Evolutionary conservation across 2,888 invertebrate species (phyloP), one percentile per base, ranked within the genome.

Genomic region (Cheiracanthium punctorium): DNA sequence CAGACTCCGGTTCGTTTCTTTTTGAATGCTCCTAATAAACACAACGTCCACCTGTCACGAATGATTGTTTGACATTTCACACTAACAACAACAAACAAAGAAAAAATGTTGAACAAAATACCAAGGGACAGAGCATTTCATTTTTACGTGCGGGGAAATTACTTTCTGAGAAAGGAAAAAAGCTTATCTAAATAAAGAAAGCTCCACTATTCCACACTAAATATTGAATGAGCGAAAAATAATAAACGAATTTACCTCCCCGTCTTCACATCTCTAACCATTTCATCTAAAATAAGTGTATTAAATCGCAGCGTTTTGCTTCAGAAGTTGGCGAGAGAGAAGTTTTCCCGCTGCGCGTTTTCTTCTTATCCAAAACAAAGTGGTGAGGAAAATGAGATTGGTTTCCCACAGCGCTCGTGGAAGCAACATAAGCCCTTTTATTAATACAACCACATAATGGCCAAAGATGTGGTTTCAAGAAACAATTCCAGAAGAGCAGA

Each of bases 401-500:
- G 58, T 71, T 79, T 71, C 80, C 52, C 30, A 28, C 24, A n/a
- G 37, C 58, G 29, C 14, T 28, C 24, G 5, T 4, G 48, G n/a
- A 48, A n/a, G 17, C 20, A 58, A 24, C 24, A 58, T 58, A 58
- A 52, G 32, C 77, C 48, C 72, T 37, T 79, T 73, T 73, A 84
- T 79, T 84, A 84, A 84, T 73, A 69, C 72, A 69, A 79, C 84
- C 84, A 64, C 84, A 84, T 84, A 77, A 79, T 79, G 73, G 73
- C 73, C 72, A 70, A 77, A 48, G 73, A 79, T 84, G 84, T 12
- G 84, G 84, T 84, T 76, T 65, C 32, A 20, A 76, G 52, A 52
- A 79, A 69, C 64, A 52, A 79, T 79, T 48, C 67, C 24, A 24
- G 24, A 69, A 69, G 37, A 58, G 37, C 20, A 1, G 17, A 17